Evolutionary conservation across 1,140 invertebrate species (phyloP).

Genomic region (Teleogryllus occipitalis): DNA sequence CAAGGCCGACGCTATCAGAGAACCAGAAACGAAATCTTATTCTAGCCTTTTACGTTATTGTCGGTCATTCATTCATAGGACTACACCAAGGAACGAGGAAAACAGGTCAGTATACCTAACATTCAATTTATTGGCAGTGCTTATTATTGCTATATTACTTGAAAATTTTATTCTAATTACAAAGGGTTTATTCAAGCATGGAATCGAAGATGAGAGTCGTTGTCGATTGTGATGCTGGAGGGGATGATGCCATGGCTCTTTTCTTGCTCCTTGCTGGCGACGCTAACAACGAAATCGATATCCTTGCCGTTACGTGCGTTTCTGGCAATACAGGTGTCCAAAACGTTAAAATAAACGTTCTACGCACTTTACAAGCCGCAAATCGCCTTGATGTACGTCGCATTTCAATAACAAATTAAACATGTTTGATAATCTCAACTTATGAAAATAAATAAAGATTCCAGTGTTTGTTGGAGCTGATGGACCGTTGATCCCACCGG

Average conservation of each 20-base stretch:
- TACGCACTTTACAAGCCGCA: conserved; percentile 44
- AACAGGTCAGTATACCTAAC: too few relatives aligned
- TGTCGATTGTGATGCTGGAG: conserved; percentile 53
- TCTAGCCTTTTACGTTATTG: too few relatives aligned
- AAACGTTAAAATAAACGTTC: conserved; percentile 50
- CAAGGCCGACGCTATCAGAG: too few relatives aligned
- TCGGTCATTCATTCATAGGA: too few relatives aligned
- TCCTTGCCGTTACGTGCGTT: conserved; percentile 54
- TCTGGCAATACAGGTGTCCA: conserved; percentile 52
- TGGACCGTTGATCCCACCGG: conserved; percentile 40
- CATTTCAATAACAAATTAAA: background rate
- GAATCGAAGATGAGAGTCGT: conserved; percentile 37
- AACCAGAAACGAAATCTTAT: too few relatives aligned
- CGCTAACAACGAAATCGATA: conserved; percentile 36
- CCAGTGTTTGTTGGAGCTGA: conserved; percentile 53
- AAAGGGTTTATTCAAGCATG: too few relatives aligned
- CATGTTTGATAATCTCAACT: conserved; percentile 8
- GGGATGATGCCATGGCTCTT: conserved; percentile 56
- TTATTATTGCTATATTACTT: too few relatives aligned
- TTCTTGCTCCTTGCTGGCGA: conserved; percentile 48
- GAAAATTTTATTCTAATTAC: too few relatives aligned
- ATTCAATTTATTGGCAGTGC: too few relatives aligned
- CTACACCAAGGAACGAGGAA: too few relatives aligned
- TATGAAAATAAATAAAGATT: conserved; percentile 40
- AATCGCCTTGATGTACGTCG: conserved; percentile 42